Percentiles rank a stretch among this genome's conserved stretches.
These are phyloP conservation scores for Ectropis crepuscularia DNA, from an alignment of 2,888 invertebrate genomes.

Conservation along the genomic window DNA sequence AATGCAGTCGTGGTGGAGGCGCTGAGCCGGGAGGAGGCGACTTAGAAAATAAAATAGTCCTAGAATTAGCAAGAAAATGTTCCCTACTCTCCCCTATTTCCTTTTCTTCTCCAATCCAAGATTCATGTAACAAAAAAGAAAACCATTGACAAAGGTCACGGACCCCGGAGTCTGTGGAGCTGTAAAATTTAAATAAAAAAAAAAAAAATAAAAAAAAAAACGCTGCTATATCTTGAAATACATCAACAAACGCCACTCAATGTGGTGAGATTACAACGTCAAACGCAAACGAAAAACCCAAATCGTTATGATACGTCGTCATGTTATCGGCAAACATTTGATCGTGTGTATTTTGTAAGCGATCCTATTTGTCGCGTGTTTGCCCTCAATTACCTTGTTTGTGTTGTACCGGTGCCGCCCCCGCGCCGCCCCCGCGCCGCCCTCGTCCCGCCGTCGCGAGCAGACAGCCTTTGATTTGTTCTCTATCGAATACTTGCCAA, in stretches of 20 bases:
- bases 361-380: constrained; percentile 14
- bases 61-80: too few relatives aligned
- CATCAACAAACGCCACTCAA: background rate
- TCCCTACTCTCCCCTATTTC: too few relatives aligned
- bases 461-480: constrained; percentile 3
- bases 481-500: background rate
- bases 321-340: constrained; percentile 9
- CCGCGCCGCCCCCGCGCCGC: background rate
- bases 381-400: constrained; percentile 16
- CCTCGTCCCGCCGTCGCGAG: background rate
- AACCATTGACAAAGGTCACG: too few relatives aligned
- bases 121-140: too few relatives aligned
- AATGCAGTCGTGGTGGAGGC: too few relatives aligned
- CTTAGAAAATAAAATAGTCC: too few relatives aligned
- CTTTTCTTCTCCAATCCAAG: too few relatives aligned
- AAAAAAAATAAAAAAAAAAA: too few relatives aligned
- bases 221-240: too few relatives aligned
- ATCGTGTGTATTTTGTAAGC: constrained; percentile 8
- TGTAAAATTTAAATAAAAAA: too few relatives aligned
- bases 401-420: background rate
- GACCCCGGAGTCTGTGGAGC: too few relatives aligned
- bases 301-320: background rate
- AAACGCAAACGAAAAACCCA: background rate
- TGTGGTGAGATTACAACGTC: background rate
- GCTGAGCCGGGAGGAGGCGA: too few relatives aligned